Base-by-base conservation (phyloP, 2,113 vertebrate genomes). In the Lepus americanus region DNA sequence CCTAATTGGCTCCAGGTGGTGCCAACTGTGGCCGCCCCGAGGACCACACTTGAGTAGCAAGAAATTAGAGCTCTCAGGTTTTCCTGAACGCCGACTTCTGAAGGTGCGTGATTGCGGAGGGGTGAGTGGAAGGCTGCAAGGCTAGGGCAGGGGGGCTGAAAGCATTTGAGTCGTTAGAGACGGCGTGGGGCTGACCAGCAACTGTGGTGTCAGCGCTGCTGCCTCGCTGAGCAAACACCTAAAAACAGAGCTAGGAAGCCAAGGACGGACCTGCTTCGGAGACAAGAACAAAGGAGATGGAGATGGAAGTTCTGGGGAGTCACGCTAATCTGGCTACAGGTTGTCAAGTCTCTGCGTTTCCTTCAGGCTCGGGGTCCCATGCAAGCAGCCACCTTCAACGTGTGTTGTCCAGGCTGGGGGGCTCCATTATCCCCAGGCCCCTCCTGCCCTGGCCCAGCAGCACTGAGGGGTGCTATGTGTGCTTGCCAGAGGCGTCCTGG, bases 401-500 rank as follows among this genome's bases (percentile, higher is more conserved):
- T 31, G 55, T 53, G 55, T 85, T 36, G 55, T 80, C 12, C 10
- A 8, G 51, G 33, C 9, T 20, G 33, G 63, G 8, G 31, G 25
- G 36, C 0, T 13, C 2, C 3, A 0, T 20, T 5, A 0, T 53
- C 17, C 22, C n/a, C 6, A 8, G 7, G 10, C 6, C 69, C 31
- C 39, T 76, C 59, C n/a, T 33, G 7, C 1, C 2, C 39, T 66
- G 44, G 13, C 10, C 70, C 59, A 53, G 20, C 3, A 31, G 10
- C 72, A 33, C 8, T 14, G 11, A 74, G 36, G 81, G 33, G n/a
- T 20, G 49, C 73, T 0, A 1, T 1, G 44, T 44, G 44, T 31
- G 4, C 78, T 36, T 6, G 7, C 20, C 13, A 49, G 14, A 5
- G 3, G 12, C 29, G 27, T 82, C 31, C 33, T 81, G 61, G 1